Conservation (phyloP, 2,113 vertebrate genomes). For the Tyto alba region DNA sequence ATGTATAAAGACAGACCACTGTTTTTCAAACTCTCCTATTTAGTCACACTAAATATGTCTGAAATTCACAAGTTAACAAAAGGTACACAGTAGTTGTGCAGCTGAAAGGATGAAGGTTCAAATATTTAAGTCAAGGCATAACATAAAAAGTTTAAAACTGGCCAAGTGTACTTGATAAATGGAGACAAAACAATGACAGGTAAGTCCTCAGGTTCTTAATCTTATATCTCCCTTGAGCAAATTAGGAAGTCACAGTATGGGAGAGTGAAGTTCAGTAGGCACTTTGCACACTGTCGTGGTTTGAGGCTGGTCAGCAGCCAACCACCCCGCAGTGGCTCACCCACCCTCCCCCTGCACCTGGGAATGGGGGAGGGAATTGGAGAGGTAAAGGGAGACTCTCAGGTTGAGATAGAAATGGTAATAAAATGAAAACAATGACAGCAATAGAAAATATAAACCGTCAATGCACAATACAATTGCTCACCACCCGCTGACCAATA, state of each 20-base stretch:
- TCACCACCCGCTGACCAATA: no score
- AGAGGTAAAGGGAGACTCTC: no score
- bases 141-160: not conserved
- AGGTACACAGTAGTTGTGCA: not conserved
- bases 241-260: not conserved
- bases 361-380: no score
- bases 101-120: not conserved
- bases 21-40: not conserved
- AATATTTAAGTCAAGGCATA: not conserved
- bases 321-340: no score
- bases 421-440: no score
- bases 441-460: no score
- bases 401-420: no score
- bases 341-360: no score
- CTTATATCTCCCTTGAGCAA: not conserved
- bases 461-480: no score
- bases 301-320: no score
- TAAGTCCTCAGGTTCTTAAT: not conserved
- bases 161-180: not conserved
- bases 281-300: not conserved
- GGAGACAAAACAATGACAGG: not conserved
- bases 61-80: not conserved
- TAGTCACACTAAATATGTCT: not conserved
- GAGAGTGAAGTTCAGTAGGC: not conserved
- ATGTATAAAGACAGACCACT: not conserved